Evolutionary conservation across 2,797 vertebrate genomes (phyloP), one percentile per base, ranked within the genome.

Genomic region (Knipowitschia caucasica): DNA sequence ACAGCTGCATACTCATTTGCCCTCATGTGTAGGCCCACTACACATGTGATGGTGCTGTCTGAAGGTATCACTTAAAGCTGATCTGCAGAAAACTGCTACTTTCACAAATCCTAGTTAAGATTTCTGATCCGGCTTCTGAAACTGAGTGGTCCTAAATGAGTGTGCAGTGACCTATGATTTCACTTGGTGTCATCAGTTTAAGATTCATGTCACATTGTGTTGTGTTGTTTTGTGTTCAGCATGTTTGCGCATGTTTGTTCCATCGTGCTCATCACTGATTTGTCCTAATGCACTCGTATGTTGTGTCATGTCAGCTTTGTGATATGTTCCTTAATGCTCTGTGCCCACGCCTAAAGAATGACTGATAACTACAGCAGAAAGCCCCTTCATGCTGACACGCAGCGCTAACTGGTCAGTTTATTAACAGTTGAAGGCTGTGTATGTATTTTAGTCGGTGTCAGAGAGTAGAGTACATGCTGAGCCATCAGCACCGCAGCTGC

Each of bases 1-100:
- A 78, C 73, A 70, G 70, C 89, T 91, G 88, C 89, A 90, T 88
- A 89, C 86, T 91, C 85, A 86, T 91, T 89, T 86, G 60, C 63
- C 60, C 67, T 35, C 47, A 50, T 70, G 35, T 59, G 45, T 20
- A 53, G 59, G 23, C 60, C 39, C 56, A 62, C n/a, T n/a, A n/a
- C n/a, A n/a, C n/a, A n/a, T n/a, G n/a, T n/a, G n/a, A n/a, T n/a
- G n/a, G 62, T 75, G 77, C 75, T 62, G 45, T 59, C 40, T 58
- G 21, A 55, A 52, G 15, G 60, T 53, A 43, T 53, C 26, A 69
- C 78, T 81, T 78, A 69, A 14, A 45, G 49, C 50, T 35, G 59
- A 74, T 50, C 71, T 66, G 23, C 34, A 53, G 6, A 61, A 18
- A 47, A 56, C 8, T 7, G 56, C 67, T 68, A n/a, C 51, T 57